Evolutionary conservation across 2,113 vertebrate species (phyloP).

Genomic region (Menidia beryllina): DNA sequence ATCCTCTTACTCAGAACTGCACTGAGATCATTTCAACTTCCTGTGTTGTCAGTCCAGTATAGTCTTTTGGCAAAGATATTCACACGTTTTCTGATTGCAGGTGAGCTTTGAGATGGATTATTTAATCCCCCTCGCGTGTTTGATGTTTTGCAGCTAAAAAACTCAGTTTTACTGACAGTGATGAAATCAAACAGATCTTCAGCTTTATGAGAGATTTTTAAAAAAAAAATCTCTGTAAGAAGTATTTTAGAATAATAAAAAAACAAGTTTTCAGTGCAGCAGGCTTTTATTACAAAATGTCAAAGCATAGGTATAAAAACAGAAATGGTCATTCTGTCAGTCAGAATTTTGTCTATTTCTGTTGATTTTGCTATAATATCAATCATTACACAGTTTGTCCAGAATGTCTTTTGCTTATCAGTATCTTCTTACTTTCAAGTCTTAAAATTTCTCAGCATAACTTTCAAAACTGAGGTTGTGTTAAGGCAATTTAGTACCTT

Average conservation of each 20-base stretch:
- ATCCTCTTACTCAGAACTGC: background rate
- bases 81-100: background rate
- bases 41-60: background rate
- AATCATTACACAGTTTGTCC: slow-evolving; percentile 3
- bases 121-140: too few relatives aligned
- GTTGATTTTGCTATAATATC: background rate
- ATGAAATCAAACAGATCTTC: too few relatives aligned
- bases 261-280: slow-evolving; percentile 1
- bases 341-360: background rate
- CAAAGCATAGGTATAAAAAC: slow-evolving; percentile 54
- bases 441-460: slow-evolving; percentile 34
- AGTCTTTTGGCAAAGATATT: background rate
- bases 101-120: background rate
- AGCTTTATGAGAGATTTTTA: too few relatives aligned
- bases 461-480: slow-evolving; percentile 38
- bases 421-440: slow-evolving; percentile 46
- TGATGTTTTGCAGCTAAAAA: too few relatives aligned
- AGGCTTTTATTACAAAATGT: slow-evolving; percentile 63
- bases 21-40: background rate
- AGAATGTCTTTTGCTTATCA: background rate
- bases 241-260: background rate
- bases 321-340: background rate
- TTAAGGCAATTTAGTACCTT: slow-evolving; percentile 76
- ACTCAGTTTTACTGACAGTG: too few relatives aligned
- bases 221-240: too few relatives aligned